Base-by-base conservation (phyloP, 92 coral and sea anemone species). In the Paramuricea clavata region DNA sequence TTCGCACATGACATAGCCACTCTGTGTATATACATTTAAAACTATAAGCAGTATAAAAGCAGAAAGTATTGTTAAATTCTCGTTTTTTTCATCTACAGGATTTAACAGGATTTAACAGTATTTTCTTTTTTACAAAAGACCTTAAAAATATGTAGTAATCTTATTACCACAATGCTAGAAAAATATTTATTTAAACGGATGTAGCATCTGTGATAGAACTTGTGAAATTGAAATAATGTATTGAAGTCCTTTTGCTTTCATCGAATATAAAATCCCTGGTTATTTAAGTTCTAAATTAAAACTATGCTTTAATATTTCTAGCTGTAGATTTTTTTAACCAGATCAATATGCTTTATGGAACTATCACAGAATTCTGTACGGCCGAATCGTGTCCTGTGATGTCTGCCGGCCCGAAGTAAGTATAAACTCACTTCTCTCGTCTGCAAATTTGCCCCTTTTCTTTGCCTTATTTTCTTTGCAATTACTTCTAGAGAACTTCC, bases 331-430 rank as follows among this genome's bases (percentile, higher is more conserved):
- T 97, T 81, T 97, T 97, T 87, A 97, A 97, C 73, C 99, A 97
- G 81, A 97, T 97, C 70, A 97, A 97, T 77, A 97, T 97, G 99
- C 89, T 97, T 64, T 97, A 97, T 72, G 99, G 99, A 0, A 97
- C 99, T 21, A 97, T 97, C 65, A 97, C 99, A 22, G 99, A 97
- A 81, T 97, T 97, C 43, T 97, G 99, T 70, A 91, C 94, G 2
- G 90, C 91, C 12, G 99, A 94, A 35, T 91, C 97, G 12, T 97
- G 99, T 74, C 91, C 99, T 21, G 99, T 97, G 57, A 97, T 97
- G 99, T 94, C 98, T 2, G 99, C 99, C 9, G 99, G 99, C 16
- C 99, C 99, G 31, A 97, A 97, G 99, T 97, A 81, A 94, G 99
- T 93, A 31, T 7, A 23, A 21, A 33, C 69, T 50, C 35, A 23